These are phyloP conservation scores for Bembecia ichneumoniformis DNA, from an alignment of 2,888 invertebrate species.

Conservation along the genomic window DNA sequence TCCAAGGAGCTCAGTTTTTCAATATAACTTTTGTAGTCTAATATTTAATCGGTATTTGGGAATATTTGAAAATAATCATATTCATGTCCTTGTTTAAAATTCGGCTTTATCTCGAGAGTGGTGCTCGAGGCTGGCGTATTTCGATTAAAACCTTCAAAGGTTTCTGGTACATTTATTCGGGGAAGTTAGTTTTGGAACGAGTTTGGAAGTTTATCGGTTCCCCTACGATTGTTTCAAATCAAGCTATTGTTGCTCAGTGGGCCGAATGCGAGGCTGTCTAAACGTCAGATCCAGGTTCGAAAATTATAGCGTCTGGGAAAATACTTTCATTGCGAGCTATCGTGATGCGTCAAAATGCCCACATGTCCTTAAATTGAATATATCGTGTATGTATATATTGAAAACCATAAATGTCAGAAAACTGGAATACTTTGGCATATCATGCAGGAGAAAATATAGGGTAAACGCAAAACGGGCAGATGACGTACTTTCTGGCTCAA, in stretches of 20 bases:
- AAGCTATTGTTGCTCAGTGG: neutral
- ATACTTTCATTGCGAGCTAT: too few species aligned
- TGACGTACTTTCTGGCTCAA: too few species aligned
- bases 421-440: too few species aligned
- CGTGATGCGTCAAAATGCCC: too few species aligned
- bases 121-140: slow-evolving; percentile 26
- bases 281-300: too few species aligned
- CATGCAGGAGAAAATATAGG: too few species aligned
- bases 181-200: slow-evolving; percentile 43
- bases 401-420: too few species aligned
- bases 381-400: too few species aligned
- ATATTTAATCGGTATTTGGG: slow-evolving; percentile 1
- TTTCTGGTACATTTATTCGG: slow-evolving; percentile 58
- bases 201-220: slow-evolving; percentile 33
- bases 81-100: slow-evolving; percentile 34
- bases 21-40: neutral
- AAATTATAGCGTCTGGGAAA: too few species aligned
- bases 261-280: too few species aligned
- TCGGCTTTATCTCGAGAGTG: slow-evolving; percentile 32
- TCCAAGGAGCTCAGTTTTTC: neutral
- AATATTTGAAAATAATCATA: slow-evolving; percentile 22
- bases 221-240: slow-evolving; percentile 22
- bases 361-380: too few species aligned
- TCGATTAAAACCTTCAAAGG: slow-evolving; percentile 51
- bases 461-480: too few species aligned